Conservation (phyloP, 2,888 invertebrate species). For the Esperia sulphurella region DNA sequence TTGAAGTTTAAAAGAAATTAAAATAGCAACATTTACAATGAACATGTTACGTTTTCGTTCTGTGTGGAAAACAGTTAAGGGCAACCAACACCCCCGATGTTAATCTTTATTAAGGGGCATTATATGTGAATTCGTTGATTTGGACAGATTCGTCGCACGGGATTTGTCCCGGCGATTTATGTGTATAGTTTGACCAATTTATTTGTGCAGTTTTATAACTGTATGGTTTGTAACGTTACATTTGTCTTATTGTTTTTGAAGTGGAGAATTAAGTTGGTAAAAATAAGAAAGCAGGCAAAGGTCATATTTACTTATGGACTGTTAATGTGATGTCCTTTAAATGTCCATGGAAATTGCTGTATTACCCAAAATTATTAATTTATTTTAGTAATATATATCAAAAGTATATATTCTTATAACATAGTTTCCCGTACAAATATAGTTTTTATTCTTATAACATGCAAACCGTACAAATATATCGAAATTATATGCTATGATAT, state of each 20-base stretch:
- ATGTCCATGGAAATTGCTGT: too few species aligned
- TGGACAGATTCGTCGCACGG: conserved; percentile 51
- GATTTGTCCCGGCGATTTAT: conserved; percentile 43
- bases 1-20: conserved; percentile 5
- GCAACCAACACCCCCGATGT: conserved; percentile 44
- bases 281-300: too few species aligned
- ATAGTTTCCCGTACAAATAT: too few species aligned
- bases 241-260: neutral
- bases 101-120: conserved; percentile 71
- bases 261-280: too few species aligned
- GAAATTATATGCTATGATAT: too few species aligned
- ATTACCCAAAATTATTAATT: too few species aligned
- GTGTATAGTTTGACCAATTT: conserved; percentile 25
- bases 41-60: neutral
- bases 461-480: too few species aligned
- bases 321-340: too few species aligned
- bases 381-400: too few species aligned
- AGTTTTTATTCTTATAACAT: too few species aligned
- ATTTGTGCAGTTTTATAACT: conserved; percentile 3
- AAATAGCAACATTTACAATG: neutral
- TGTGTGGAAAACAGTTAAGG: conserved; percentile 18
- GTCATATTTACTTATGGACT: too few species aligned
- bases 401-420: too few species aligned
- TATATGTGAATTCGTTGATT: conserved; percentile 56
- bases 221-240: neutral